phyloP scores from a whole-genome alignment of 1,140 invertebrate species.

The Drosophila parvula region DNA sequence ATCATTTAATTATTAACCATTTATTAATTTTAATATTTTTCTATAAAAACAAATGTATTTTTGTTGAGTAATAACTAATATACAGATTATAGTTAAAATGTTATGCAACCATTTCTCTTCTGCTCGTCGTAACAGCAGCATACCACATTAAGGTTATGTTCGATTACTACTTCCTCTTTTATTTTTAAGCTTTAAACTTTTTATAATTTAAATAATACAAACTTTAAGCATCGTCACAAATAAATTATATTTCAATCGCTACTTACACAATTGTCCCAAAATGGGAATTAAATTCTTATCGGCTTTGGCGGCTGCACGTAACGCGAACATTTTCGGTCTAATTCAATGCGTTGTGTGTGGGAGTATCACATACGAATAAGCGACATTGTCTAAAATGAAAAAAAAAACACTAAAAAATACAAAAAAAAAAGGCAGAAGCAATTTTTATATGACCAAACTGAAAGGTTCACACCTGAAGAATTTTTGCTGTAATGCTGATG shows the following conservation, averaged over 20 bases:
- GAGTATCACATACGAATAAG: background rate
- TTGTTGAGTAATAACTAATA: too few species aligned
- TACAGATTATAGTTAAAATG: background rate
- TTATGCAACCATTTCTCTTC: constrained; percentile 1
- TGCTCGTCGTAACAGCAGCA: constrained; percentile 8
- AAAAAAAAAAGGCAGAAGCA: background rate
- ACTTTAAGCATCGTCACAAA: background rate
- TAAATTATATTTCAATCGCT: constrained; percentile 13
- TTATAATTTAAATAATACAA: background rate
- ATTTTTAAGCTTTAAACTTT: background rate
- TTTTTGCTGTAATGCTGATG: background rate
- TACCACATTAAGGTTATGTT: constrained; percentile 13
- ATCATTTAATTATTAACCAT: background rate
- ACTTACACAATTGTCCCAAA: constrained; percentile 79
- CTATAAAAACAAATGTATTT: too few species aligned
- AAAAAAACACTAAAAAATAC: constrained; percentile 6
- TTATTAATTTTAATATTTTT: background rate
- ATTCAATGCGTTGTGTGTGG: constrained; percentile 13
- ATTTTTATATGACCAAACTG: background rate
- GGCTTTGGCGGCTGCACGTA: constrained; percentile 77
- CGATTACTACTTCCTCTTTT: background rate
- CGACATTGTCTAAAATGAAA: background rate
- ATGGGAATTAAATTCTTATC: constrained; percentile 76
- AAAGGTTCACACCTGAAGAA: background rate
- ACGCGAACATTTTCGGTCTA: constrained; percentile 67